These are phyloP conservation scores for Epinephelus awoara DNA, from an alignment of 2,797 vertebrate species.

Conservation along the genomic window DNA sequence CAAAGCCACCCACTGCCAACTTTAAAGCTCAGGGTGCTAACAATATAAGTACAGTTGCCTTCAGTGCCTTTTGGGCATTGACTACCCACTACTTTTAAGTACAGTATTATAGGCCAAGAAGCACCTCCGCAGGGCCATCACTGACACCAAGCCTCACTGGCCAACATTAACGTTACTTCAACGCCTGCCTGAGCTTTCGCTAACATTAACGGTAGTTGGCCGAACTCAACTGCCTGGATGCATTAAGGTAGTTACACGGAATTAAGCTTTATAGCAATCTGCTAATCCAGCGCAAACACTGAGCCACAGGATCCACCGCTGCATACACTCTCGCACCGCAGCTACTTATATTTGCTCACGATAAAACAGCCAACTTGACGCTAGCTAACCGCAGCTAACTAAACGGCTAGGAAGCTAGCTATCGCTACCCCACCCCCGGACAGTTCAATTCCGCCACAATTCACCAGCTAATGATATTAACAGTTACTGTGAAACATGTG, in stretches of 20 bases:
- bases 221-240: not conserved
- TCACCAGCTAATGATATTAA: slow-evolving; percentile 25
- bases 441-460: slow-evolving; percentile 66
- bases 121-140: slow-evolving; percentile 66
- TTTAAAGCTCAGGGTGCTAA: accelerated
- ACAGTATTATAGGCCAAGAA: slow-evolving; percentile 60
- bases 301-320: not conserved
- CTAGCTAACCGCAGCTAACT: slow-evolving; percentile 65
- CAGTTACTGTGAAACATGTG: not conserved
- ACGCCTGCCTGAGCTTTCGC: slow-evolving; percentile 27
- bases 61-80: not conserved
- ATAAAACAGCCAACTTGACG: slow-evolving; percentile 58
- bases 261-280: not conserved
- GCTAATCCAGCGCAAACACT: not conserved
- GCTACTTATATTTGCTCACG: slow-evolving; percentile 15
- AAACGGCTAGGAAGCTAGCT: slow-evolving; percentile 62
- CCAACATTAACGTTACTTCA: slow-evolving; percentile 45
- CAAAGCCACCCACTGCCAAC: not conserved
- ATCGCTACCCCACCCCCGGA: slow-evolving; percentile 82
- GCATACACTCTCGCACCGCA: not conserved
- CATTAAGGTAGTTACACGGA: not conserved
- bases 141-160: slow-evolving; percentile 45
- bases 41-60: too few relatives aligned
- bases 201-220: slow-evolving; percentile 32
- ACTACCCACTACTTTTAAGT: not conserved